Evolutionary conservation across 2,113 vertebrate genomes (phyloP).

Genomic region (Clarias gariepinus): DNA sequence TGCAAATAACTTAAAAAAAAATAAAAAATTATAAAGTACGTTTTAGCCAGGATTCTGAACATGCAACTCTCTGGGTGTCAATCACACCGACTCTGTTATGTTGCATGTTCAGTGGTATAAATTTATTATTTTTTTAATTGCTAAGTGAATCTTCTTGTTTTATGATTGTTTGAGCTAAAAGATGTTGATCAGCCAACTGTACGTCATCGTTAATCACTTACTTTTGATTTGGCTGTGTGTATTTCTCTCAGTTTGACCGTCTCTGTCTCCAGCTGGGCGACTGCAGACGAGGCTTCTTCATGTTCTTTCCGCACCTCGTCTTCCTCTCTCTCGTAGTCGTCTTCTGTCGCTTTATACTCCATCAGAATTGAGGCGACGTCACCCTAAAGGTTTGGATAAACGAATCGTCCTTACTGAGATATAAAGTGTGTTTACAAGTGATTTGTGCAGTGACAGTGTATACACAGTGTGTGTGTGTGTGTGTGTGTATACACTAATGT

Average conservation of each 20-base stretch:
- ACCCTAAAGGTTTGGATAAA: slow-evolving; percentile 55
- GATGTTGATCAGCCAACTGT: background rate
- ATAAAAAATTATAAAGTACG: too few species aligned
- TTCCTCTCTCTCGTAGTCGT: slow-evolving; percentile 50
- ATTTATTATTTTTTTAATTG: background rate
- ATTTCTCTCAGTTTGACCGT: slow-evolving; percentile 48
- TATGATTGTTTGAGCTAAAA: background rate
- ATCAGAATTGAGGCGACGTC: slow-evolving; percentile 41
- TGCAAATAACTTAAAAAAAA: too few species aligned
- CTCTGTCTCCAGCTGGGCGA: slow-evolving; percentile 61
- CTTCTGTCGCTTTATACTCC: slow-evolving; percentile 48
- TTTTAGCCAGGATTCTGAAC: too few species aligned
- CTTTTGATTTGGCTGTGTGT: slow-evolving; percentile 48
- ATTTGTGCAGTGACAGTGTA: background rate
- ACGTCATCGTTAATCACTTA: slow-evolving; percentile 35
- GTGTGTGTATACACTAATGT: background rate
- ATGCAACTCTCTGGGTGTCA: too few species aligned
- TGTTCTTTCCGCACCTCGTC: slow-evolving; percentile 57
- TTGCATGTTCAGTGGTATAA: too few species aligned
- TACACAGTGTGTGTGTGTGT: background rate
- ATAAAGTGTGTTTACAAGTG: background rate
- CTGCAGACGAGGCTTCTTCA: slow-evolving; percentile 50
- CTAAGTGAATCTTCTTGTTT: background rate
- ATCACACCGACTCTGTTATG: background rate
- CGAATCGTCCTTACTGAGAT: background rate